A percentile compares a stretch with the other conserved stretches of the same genome.
These are phyloP conservation scores for Prunella fulvescens DNA, from an alignment of 2,113 vertebrate genomes.

Conservation along the genomic window DNA sequence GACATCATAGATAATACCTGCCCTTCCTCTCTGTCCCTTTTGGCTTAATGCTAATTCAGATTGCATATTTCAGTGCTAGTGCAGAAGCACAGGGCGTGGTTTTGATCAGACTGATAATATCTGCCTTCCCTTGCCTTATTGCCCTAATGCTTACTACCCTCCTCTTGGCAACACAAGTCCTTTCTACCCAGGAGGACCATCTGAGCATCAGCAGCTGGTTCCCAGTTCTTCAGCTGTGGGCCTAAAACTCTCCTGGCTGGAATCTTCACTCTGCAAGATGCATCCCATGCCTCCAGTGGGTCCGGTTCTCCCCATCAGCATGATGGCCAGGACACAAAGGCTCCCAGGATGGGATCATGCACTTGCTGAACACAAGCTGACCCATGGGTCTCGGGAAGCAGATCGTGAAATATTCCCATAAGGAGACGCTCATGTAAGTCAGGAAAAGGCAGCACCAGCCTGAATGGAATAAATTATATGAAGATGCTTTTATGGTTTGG, in stretches of 20 bases:
- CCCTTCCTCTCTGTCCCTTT: not conserved
- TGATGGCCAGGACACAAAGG: not conserved
- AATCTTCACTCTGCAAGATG: not conserved
- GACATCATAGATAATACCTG: not conserved
- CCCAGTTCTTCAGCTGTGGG: not conserved
- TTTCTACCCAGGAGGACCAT: not conserved
- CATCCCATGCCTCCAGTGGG: accelerated
- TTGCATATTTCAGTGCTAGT: not conserved
- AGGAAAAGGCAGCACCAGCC: not conserved
- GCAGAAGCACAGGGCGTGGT: not conserved
- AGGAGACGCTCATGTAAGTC: not conserved
- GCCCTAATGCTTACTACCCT: not conserved
- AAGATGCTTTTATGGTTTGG: not conserved
- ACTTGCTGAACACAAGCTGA: not conserved
- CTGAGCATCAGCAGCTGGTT: not conserved
- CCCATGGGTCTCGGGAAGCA: accelerated
- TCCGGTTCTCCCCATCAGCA: not conserved
- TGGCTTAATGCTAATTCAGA: not conserved
- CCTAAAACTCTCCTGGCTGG: not conserved
- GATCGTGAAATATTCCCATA: not conserved
- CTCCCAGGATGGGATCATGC: accelerated
- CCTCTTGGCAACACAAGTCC: not conserved
- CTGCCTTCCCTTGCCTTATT: not conserved
- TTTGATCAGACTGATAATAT: not conserved
- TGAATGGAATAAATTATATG: not conserved